Evolutionary conservation across 2,797 vertebrate genomes (phyloP), one percentile per base, ranked within the genome.

Genomic region (Hemibagrus guttatus): DNA sequence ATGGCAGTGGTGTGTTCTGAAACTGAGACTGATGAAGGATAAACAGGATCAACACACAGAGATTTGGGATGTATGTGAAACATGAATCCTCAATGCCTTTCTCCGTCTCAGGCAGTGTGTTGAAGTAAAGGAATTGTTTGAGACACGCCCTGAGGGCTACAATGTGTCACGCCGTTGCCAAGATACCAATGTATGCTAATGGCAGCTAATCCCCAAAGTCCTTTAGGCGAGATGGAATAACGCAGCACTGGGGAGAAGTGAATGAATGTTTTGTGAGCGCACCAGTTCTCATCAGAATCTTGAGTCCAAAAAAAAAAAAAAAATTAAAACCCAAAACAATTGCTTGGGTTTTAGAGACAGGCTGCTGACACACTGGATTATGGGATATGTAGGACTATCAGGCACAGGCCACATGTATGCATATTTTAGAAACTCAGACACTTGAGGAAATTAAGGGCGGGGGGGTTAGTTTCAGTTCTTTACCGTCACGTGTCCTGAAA

Each of bases 201-300:
- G 28, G 35, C 19, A 11, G 52, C 21, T 80, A 59, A 80, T 61
- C 76, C 31, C 56, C 42, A 42, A 39, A 63, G 52, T 80, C 31
- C 56, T 80, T 80, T 26, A 59, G 76, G 52, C 12, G 23, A 80
- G 56, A 59, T 59, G 56, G 31, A 80, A 39, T 61, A 39, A 80
- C 42, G 31, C 4, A 26, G 56, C 28, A 12, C 54, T 23, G 76
- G 17, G 52, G n/a, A 54, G 4, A 28, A 75, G 1, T 2, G 14
- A 28, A 54, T 54, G 74, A 76, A 54, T n/a, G n/a, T 17, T 54
- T 26, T 28, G n/a, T 56, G n/a, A 76, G 7, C 54, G 26, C 13
- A 54, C 16, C 72, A 49, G 71, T 46, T 75, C 46, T 75, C 46
- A 31, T 76, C 52, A 21, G 74, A 76, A 16, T 14, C 69, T 71